phyloP scores from a whole-genome alignment of 1,140 invertebrate genomes.

The Pseudomyrmex flavicornis region DNA sequence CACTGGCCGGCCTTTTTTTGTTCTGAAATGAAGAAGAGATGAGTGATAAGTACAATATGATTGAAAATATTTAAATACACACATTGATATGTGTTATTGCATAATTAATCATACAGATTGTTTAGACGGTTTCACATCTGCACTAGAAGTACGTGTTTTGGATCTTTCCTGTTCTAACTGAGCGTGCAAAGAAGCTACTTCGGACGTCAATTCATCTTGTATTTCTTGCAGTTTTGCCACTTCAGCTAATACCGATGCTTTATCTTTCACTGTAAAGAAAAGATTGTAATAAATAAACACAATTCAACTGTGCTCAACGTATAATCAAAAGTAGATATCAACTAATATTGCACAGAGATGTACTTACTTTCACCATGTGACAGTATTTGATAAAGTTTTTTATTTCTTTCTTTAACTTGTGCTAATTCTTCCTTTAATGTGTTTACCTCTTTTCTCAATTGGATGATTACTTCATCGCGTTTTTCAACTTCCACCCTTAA shows the following conservation, averaged over 20 bases:
- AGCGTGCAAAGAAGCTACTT: constrained; percentile 88
- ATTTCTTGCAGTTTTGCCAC: constrained; percentile 89
- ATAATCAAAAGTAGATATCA: background rate
- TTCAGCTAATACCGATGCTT: constrained; percentile 91
- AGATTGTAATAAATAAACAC: constrained; percentile 12
- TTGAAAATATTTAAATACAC: background rate
- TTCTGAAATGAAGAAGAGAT: constrained; percentile 75
- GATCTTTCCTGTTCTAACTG: constrained; percentile 93
- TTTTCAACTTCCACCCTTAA: constrained; percentile 88
- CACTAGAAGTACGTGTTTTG: constrained; percentile 87
- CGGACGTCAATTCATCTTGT: constrained; percentile 90
- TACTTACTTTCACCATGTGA: constrained; percentile 92
- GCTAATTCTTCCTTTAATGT: constrained; percentile 89
- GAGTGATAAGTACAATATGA: background rate
- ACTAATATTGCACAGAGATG: constrained; percentile 11
- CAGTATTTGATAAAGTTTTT: constrained; percentile 91
- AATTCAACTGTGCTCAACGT: background rate
- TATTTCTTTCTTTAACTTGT: constrained; percentile 91
- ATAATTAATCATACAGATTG: constrained; percentile 77
- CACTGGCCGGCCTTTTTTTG: constrained; percentile 80
- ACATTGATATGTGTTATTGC: background rate
- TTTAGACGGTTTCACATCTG: constrained; percentile 86
- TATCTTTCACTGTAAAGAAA: constrained; percentile 89
- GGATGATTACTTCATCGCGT: constrained; percentile 88
- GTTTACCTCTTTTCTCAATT: constrained; percentile 87